Evolutionary conservation across 2,113 vertebrate genomes (phyloP), one percentile per base, ranked within the genome.

Genomic region (Blennius ocellaris): DNA sequence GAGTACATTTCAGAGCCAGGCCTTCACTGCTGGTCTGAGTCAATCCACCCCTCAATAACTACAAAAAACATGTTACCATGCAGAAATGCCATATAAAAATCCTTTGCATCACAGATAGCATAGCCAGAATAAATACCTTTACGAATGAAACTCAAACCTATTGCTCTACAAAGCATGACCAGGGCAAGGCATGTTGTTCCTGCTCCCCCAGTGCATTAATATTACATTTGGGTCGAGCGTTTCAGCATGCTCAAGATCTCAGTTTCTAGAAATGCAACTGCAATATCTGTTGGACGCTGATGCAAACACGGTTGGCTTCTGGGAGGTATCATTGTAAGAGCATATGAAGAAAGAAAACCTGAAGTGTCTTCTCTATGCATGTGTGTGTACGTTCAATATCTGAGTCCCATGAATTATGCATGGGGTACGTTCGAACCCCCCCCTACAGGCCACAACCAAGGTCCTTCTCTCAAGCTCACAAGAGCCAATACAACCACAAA

Each of bases 331-430:
- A 3, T 8, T 56, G 60, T 49, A 39, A 16, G 10, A 69, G 57
- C n/a, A 44, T 36, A 81, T 40, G 48, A 41, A 37, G 49, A 37
- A 12, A 51, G 16, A 17, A 38, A 80, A 69, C 49, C 14, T 48
- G 48, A 1, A n/a, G 41, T 51, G 47, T 83, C 15, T 69, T 61
- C 63, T 61, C 62, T 49, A 47, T 50, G 51, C 14, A 12, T 73
- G 47, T 49, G 15, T 52, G 60, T 40, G 62, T 43, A 76, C 65
- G 63, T 53, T 83, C 74, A 84, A 76, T 81, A 84, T 77, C 45
- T 17, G 63, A 67, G 59, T 50, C 17, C 11, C 49, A 90, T 92
- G 82, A 83, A 90, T 87, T 82, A 90, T 90, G 83, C 73, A 91
- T 90, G 80, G 87, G 78, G 80, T 65, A 72, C 30, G 75, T 83